Evolutionary conservation across 2,797 vertebrate species (phyloP), one percentile per base, ranked within the genome.

Genomic region (Falco concolor): DNA sequence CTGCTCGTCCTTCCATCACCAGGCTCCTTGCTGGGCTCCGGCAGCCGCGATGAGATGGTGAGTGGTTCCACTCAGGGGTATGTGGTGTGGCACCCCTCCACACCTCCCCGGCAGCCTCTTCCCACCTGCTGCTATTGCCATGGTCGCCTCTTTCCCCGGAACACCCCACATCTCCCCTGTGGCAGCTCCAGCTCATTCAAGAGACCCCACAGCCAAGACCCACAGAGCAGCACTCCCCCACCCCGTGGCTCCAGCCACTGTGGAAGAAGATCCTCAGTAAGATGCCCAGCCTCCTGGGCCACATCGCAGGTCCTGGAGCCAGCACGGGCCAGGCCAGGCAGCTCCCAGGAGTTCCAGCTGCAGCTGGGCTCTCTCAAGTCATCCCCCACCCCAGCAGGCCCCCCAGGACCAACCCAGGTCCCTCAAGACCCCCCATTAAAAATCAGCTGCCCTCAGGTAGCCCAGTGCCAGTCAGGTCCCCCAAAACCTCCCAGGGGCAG

Each of bases 31-130:
- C 42, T 13, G 45, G 53, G 45, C 47, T 22, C 56, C 21, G 2
- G 13, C 34, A 30, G 22, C 27, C 44, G 12, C 3, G 14, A 24
- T 7, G 10, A 45, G 59, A 25, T 19, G 36, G 27, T 63, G 4
- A 23, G 47, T 1, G 1, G 36, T 56, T 60, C 44, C 21, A 13
- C 32, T 4, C 1, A 0, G n/a, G 19, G 22, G 18, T 4, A 36
- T 38, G 3, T 2, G 6, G 19, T 4, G 2, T 6, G 2, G 42
- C 23, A 19, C 42, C 18, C 7, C 0, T 4, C 49, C 1, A 0
- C 42, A 5, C 30, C 44, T 14, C 53, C 61, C 1, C 0, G 63
- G 9, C 24, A 49, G 56, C 34, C 50, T 21, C 45, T 9, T 23
- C 7, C 2, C 11, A 3, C 21, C 24, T 7, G 0, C 12, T 34